Percentiles rank a stretch among this genome's conserved stretches.
phyloP scores from a whole-genome alignment of 1,140 invertebrate genomes.

The Portunus trituberculatus region DNA sequence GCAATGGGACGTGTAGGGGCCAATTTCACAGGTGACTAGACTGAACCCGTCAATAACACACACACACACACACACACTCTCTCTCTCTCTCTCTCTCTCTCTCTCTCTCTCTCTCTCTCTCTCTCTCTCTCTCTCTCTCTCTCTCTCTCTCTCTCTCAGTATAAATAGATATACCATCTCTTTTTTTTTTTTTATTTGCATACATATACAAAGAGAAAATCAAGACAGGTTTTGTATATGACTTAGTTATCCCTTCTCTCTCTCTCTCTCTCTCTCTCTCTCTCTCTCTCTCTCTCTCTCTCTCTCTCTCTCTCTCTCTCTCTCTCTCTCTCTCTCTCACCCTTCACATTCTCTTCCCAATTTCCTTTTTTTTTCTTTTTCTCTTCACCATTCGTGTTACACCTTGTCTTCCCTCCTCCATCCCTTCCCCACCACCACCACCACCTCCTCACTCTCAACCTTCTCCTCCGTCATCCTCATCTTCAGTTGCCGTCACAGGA shows the following conservation, averaged over 20 bases:
- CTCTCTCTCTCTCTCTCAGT: constrained; percentile 8
- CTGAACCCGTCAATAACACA: neutral
- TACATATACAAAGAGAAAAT: too few species aligned
- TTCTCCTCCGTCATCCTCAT: neutral
- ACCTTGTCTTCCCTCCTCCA: too few species aligned
- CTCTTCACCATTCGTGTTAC: too few species aligned
- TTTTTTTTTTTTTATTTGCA: too few species aligned
- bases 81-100: neutral
- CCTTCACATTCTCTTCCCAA: too few species aligned
- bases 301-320: constrained; percentile 37
- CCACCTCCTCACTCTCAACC: neutral
- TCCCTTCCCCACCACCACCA: neutral
- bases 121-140: neutral
- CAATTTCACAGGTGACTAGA: constrained; percentile 14
- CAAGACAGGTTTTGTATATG: too few species aligned
- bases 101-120: too few species aligned
- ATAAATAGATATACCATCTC: neutral
- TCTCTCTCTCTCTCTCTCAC: constrained; percentile 48
- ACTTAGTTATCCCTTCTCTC: constrained; percentile 3
- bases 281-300: constrained; percentile 44
- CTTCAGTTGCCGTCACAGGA: neutral
- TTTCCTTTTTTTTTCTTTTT: too few species aligned
- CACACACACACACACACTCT: constrained; percentile 18
- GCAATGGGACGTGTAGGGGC: constrained; percentile 8
- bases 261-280: constrained; percentile 31